Evolutionary conservation across 2,888 invertebrate genomes (phyloP), one percentile per base, ranked within the genome.

Genomic region (Agrochola macilenta): DNA sequence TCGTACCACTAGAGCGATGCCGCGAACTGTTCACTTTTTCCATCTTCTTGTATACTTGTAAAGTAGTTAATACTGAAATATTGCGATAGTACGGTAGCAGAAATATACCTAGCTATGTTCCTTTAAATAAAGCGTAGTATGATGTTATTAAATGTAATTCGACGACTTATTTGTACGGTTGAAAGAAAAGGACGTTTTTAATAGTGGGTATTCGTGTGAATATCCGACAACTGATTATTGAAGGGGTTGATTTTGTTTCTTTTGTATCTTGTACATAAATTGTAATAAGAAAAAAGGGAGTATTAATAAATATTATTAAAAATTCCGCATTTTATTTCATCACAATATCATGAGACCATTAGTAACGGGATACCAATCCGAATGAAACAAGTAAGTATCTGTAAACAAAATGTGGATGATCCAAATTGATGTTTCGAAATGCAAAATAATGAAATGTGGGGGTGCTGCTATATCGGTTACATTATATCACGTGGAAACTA

Each of bases 261-360:
- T 93, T 95, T 94, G 92, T 93, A 94, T 94, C 95, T 95, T 96
- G 96, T 96, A 96, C 94, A 96, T 96, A 96, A 89, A 95, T 92
- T 94, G 93, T 95, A 94, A 93, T 86, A 93, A 92, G 91, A 92
- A 91, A 91, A 93, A 91, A 92, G 91, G 93, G 93, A 93, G 92
- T 95, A 94, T 93, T 93, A 96, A 95, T 96, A 95, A 96, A 96
- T 90, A 94, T 93, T 94, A 94, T 90, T 89, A 93, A 93, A 92
- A 89, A 82, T 78, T 83, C 72, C 73, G 74, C 26, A 39, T 86
- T 84, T 89, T 84, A 81, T 84, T 90, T 86, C 0, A 39, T 30
- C 39, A 17, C 35, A 35, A 52, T 11, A 63, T 43, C 61, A 39
- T 12, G 26, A 83, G 20, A 52, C 23, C 60, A 69, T 73, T 69